Evolutionary conservation across 2,888 invertebrate species (phyloP).

Genomic region (Melanargia galathea): DNA sequence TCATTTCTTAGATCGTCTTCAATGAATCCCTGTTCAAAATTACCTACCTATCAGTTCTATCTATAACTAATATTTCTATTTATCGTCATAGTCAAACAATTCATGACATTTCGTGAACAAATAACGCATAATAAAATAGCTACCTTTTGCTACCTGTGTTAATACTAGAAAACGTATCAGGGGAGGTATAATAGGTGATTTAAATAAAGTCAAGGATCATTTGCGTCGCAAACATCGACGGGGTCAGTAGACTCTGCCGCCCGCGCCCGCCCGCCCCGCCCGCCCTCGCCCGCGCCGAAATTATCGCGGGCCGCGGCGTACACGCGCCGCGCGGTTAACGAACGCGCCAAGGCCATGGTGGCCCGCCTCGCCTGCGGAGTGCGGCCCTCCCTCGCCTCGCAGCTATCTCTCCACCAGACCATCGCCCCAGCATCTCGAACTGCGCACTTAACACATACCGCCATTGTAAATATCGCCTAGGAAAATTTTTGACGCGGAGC

Average conservation of each 20-base stretch:
- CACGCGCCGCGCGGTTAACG: slow-evolving; percentile 76
- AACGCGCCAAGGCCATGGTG: slow-evolving; percentile 73
- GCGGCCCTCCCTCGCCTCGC: slow-evolving; percentile 24
- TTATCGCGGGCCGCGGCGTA: slow-evolving; percentile 67
- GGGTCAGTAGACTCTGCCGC: slow-evolving; percentile 77
- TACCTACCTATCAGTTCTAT: too few relatives aligned
- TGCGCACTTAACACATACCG: slow-evolving; percentile 28
- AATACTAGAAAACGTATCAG: slow-evolving; percentile 35
- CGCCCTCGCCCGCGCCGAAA: slow-evolving; percentile 71
- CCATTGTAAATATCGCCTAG: slow-evolving; percentile 16
- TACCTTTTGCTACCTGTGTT: not conserved
- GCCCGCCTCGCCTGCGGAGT: slow-evolving; percentile 34
- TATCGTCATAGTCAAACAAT: too few relatives aligned
- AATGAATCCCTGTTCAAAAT: not conserved
- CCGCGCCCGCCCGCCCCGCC: slow-evolving; percentile 54
- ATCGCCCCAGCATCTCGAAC: slow-evolving; percentile 39
- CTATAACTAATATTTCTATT: too few relatives aligned
- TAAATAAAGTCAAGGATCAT: slow-evolving; percentile 81
- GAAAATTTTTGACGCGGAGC: slow-evolving; percentile 16
- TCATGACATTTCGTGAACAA: not conserved
- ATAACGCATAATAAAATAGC: too few relatives aligned
- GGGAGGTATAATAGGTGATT: slow-evolving; percentile 58
- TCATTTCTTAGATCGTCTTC: not conserved
- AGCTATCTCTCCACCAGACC: slow-evolving; percentile 29
- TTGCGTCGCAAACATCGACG: slow-evolving; percentile 73